Evolutionary conservation across 2,888 invertebrate species (phyloP), one percentile per base, ranked within the genome.

Genomic region (Volucella inflata): DNA sequence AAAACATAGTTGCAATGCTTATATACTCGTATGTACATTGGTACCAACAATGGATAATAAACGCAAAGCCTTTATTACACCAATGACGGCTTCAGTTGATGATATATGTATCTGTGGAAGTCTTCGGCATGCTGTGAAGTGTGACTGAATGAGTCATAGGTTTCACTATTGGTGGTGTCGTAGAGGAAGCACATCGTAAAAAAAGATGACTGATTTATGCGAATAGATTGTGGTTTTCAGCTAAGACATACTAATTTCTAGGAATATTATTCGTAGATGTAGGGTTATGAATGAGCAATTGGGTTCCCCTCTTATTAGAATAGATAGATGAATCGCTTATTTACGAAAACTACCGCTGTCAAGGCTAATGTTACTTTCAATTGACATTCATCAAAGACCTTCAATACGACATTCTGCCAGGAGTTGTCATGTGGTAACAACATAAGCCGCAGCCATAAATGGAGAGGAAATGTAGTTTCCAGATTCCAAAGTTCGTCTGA

Each of bases 1-100:
- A 4, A 30, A 30, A 30, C 6, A 1, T 30, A 30, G 42, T 55
- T 17, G 21, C 40, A 14, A 12, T 44, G 1, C 21, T 36, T 21
- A n/a, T n/a, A n/a, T n/a, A 44, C 53, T 40, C 50, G 64, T n/a
- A n/a, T n/a, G n/a, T n/a, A n/a, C 42, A 53, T 44, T 17, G 36
- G 48, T 72, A 51, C 62, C 36, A 70, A 76, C 81, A 81, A 81
- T 70, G 65, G 48, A n/a, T 55, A n/a, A 60, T 70, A 55, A 71
- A 57, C 14, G 59, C 44, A 38, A 16, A 6, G 36, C 64, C 50
- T 64, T 53, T 62, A 71, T 64, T 62, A 71, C 62, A 50, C 60
- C 74, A 68, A 60, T 57, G 30, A 30, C 6, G 53, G 48, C 17
- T 44, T 68, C 51, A 21, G n/a, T 17, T 42, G 75, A 80, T 67